Evolutionary conservation across 2,888 invertebrate species (phyloP).

Genomic region (Lochmaea capreae): DNA sequence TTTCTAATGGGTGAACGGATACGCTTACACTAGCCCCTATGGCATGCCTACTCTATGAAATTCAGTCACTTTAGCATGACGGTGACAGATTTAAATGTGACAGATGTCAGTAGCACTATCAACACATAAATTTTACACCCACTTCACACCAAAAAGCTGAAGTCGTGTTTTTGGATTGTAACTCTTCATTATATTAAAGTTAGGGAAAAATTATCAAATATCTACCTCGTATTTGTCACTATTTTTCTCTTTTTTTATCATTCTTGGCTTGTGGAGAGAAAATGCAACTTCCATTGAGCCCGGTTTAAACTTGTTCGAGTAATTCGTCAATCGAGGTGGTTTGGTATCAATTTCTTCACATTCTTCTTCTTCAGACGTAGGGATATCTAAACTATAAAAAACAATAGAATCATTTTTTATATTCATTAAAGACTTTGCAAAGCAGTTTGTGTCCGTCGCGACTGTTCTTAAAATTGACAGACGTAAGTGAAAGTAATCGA

Average conservation of each 20-base stretch:
- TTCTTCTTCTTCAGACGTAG: slow-evolving; percentile 11
- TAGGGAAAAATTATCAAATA: background rate
- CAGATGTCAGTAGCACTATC: too few relatives aligned
- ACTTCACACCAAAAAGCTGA: too few relatives aligned
- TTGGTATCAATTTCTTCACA: background rate
- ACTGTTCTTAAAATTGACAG: too few relatives aligned
- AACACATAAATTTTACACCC: too few relatives aligned
- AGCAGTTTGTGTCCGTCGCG: background rate
- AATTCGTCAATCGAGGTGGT: background rate
- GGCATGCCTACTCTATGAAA: too few relatives aligned
- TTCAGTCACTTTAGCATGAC: too few relatives aligned
- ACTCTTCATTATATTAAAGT: background rate
- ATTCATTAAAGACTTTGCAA: background rate
- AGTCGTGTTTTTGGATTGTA: too few relatives aligned
- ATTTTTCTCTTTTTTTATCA: background rate
- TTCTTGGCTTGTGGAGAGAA: background rate
- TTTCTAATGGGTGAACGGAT: too few relatives aligned
- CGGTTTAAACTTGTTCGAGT: background rate
- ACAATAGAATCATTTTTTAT: background rate
- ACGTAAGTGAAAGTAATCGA: too few relatives aligned
- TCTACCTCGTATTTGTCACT: background rate
- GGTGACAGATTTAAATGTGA: too few relatives aligned
- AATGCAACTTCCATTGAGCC: background rate
- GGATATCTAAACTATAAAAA: background rate
- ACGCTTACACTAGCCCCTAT: too few relatives aligned